Evolutionary conservation across 2,888 invertebrate species (phyloP), one percentile per base, ranked within the genome.

Genomic region (Hyppa rectilinea): DNA sequence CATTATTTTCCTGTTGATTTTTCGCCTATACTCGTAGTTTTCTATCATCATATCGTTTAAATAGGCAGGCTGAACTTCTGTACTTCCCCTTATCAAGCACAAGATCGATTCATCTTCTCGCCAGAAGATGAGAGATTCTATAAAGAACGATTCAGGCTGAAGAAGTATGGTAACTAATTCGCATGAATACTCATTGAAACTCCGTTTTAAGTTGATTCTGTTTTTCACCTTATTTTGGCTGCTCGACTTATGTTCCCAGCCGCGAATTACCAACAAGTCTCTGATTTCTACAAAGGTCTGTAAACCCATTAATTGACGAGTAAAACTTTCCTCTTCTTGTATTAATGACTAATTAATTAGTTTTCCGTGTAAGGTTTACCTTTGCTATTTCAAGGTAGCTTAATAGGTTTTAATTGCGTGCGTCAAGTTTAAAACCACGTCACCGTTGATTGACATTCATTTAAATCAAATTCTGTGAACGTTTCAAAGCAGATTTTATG

Each of bases 311-410:
- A 29, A 20, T 36, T 45, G 49, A 59, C 34, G 26, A 40, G n/a
- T 56, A 49, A 74, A 66, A 52, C 40, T 75, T 68, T 74, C 50
- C 61, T 75, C 26, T 47, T 61, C 60, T 34, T 40, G 12, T 40
- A 38, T 29, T 12, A 40, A 43, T 61, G 43, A 75, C 7, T 52
- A 68, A 68, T 52, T 69, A n/a, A 23, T 26, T 29, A 56, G 45
- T 61, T 75, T 74, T 40, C 68, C 49, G 6, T 20, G 14, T 60
- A 36, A 74, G 67, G 23, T 29, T 55, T 67, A 36, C 31, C 49
- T 61, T 75, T 56, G 23, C 29, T 40, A 67, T 38, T 56, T 40
- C 50, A 67, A 75, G 38, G 56, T 50, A 45, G 47, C 34, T 56
- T 67, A 49, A 55, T 36, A 47, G 17, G 43, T 20, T 67, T 23